Conservation (phyloP, 2,888 invertebrate genomes). For the Caenorhabditis drosophilae region DNA sequence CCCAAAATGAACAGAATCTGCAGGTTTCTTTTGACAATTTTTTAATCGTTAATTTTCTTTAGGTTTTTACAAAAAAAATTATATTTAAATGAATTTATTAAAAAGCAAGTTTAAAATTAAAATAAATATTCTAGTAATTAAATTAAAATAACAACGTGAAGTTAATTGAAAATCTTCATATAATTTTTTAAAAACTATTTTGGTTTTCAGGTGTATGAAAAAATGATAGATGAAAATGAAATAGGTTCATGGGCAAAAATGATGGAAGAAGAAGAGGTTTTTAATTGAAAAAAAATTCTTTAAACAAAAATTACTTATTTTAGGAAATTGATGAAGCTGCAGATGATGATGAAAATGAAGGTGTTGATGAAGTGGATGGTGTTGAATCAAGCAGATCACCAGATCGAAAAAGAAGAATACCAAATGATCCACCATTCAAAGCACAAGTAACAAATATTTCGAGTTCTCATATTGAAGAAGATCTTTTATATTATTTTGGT, state of each 20-base stretch:
- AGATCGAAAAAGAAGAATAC: conserved; percentile 21
- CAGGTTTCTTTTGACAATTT: conserved; percentile 13
- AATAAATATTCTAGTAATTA: too few species aligned
- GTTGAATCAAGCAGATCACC: background rate
- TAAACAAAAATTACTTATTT: too few species aligned
- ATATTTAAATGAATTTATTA: background rate
- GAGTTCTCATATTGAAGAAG: conserved; percentile 18
- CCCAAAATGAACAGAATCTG: conserved; percentile 23
- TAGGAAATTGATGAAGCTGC: background rate
- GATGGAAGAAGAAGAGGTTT: conserved; percentile 37
- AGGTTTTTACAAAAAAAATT: background rate
- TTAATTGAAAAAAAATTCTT: too few species aligned
- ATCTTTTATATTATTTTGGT: conserved; percentile 29
- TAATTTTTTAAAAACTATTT: background rate
- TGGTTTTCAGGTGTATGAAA: conserved; percentile 6
- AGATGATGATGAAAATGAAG: conserved; percentile 3
- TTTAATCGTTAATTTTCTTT: background rate
- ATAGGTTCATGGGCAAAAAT: conserved; percentile 29
- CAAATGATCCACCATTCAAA: conserved; percentile 20
- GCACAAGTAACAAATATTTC: conserved; percentile 28
- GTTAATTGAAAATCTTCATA: background rate
- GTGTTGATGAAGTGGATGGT: conserved; percentile 12
- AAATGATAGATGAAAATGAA: conserved; percentile 2
- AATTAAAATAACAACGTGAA: background rate
- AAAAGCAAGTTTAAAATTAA: too few species aligned